Percentiles rank a stretch among this genome's conserved stretches.
Conservation (phyloP, 1,140 invertebrate genomes). For the Sycobia sp. region DNA sequence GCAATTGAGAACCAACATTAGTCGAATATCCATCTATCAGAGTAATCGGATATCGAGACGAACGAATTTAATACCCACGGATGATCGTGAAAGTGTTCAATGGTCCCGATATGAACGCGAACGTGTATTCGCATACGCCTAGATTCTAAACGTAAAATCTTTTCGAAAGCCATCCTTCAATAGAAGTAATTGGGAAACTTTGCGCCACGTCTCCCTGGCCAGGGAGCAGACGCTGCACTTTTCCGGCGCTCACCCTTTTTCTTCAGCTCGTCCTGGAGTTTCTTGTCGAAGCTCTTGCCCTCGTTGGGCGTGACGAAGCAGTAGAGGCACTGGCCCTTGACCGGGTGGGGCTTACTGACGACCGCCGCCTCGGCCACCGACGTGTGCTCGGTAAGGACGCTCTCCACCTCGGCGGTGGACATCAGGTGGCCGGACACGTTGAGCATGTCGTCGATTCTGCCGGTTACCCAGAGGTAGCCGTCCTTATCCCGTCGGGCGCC, state of each 20-base stretch:
- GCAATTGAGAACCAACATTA: too few species aligned
- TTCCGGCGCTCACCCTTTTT: constrained; percentile 71
- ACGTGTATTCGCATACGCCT: too few species aligned
- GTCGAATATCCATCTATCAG: too few species aligned
- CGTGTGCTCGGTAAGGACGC: constrained; percentile 82
- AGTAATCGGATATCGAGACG: too few species aligned
- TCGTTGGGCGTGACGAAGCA: constrained; percentile 92
- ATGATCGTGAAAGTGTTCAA: too few species aligned
- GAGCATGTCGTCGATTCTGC: constrained; percentile 96
- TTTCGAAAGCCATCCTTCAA: too few species aligned
- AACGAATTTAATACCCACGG: too few species aligned
- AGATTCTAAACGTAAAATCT: too few species aligned
- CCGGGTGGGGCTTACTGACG: constrained; percentile 87
- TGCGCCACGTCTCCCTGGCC: too few species aligned
- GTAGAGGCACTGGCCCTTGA: constrained; percentile 96
- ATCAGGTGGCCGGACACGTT: constrained; percentile 97
- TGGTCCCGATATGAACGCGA: too few species aligned
- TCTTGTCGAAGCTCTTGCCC: constrained; percentile 71
- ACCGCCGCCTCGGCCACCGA: constrained; percentile 92
- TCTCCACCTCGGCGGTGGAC: constrained; percentile 95
- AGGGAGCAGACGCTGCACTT: too few species aligned
- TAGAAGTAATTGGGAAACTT: too few species aligned
- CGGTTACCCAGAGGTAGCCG: constrained; percentile 96
- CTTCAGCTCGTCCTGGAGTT: constrained; percentile 78
- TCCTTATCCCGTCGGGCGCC: constrained; percentile 89